phyloP scores from a whole-genome alignment of 2,888 invertebrate species.

The Protodeltote pygarga region DNA sequence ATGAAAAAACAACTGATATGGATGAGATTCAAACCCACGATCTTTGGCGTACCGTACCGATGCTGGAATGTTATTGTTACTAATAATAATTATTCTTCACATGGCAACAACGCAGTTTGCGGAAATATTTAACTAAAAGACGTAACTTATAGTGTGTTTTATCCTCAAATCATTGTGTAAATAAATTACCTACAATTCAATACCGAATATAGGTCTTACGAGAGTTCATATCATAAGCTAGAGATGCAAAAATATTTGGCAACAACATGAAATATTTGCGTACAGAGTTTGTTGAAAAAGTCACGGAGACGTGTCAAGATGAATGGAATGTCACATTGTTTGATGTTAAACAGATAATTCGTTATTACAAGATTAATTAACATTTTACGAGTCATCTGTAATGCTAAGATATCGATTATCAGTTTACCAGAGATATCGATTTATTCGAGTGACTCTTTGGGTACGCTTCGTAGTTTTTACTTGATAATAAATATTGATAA shows the following conservation, averaged over 20 bases:
- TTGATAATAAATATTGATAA: constrained; percentile 31
- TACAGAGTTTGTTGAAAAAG: constrained; percentile 68
- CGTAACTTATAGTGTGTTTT: background rate
- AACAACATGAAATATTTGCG: constrained; percentile 68
- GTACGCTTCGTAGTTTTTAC: constrained; percentile 21
- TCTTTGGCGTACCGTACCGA: too few species aligned
- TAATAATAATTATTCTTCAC: too few species aligned
- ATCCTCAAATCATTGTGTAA: constrained; percentile 8
- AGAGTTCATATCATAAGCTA: constrained; percentile 39
- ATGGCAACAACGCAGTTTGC: too few species aligned
- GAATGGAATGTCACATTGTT: constrained; percentile 66
- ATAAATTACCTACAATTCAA: constrained; percentile 23
- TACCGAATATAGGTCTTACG: constrained; percentile 40
- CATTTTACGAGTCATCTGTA: constrained; percentile 47
- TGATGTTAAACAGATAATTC: constrained; percentile 52
- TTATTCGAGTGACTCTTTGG: constrained; percentile 17
- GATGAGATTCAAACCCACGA: too few species aligned
- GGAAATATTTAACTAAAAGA: too few species aligned
- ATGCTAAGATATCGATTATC: constrained; percentile 36
- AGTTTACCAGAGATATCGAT: constrained; percentile 30
- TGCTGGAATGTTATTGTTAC: too few species aligned
- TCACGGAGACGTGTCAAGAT: constrained; percentile 71
- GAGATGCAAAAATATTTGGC: constrained; percentile 49
- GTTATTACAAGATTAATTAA: constrained; percentile 56
- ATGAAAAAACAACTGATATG: too few species aligned